Base-by-base conservation (phyloP, 2,888 invertebrate species). In the Pollenia labialis region DNA sequence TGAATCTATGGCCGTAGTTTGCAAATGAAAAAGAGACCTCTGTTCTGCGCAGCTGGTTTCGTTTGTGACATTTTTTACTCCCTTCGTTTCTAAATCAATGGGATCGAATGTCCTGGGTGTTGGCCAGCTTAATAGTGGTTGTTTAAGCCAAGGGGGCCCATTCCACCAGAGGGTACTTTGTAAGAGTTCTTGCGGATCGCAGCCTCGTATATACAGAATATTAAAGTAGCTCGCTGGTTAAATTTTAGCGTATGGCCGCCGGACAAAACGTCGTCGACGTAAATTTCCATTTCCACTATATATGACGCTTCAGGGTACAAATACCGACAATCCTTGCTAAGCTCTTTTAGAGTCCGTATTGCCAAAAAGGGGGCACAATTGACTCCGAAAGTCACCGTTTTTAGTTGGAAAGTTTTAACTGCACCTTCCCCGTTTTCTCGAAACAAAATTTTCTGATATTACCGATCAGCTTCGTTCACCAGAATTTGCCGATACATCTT, bases 401-500 rank as follows among this genome's bases (percentile, higher is more conserved):
- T 69, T 14, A 86, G 40, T 40, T 71, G 62, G 32, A 69, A 87
- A 12, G 80, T 68, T 56, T 85, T 62, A 1, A 88, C 16, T 0
- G 52, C 42, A 6, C 44, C 1, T 6, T 80, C 14, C 0, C 18
- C 23, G 6, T 58, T 42, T 12, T 48, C 14, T 0, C 88, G 72
- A 71, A 79, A 88, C 1, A 88, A 12, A 10, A 89, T 85, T 4
- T 88, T 58, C 42, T 88, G 88, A 62, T 80, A 87, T 16, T 68
- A 48, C n/a, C 75, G 72, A 46, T 88, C 84, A 11, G 44, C 18
- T 10, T 72, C 60, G 2, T 85, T 56, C 2, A 88, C 69, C 32
- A 64, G 60, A 4, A 89, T 85, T 50, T 88, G 88, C 8, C 87
- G 86, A 16, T 86, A 88, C 83, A 88, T 88, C 14, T 89, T 89